These are phyloP conservation scores for Mythimna vitellina DNA, from an alignment of 2,888 invertebrate species.

Conservation along the genomic window DNA sequence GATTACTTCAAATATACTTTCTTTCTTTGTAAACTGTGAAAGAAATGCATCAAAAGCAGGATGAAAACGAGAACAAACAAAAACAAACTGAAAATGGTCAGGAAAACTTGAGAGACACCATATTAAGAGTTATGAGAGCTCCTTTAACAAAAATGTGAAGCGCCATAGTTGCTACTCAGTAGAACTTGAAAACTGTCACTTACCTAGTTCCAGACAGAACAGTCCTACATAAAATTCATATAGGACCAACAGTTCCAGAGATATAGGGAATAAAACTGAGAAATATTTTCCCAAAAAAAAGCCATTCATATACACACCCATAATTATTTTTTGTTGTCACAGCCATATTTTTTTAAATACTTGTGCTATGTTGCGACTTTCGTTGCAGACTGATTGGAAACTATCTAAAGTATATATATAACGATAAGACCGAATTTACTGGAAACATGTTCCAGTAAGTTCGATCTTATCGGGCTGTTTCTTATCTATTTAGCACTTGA, in stretches of 20 bases:
- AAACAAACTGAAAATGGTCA: no score
- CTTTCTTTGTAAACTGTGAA: no score
- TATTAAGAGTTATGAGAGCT: no score
- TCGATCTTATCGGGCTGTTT: background rate
- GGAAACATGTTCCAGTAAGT: background rate
- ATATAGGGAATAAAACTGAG: background rate
- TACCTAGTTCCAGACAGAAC: background rate
- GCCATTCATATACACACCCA: conserved; percentile 7
- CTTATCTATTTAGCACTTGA: conserved; percentile 14
- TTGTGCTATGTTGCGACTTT: background rate
- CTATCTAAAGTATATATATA: no score
- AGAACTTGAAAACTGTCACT: background rate
- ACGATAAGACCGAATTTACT: no score
- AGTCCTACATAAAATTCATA: conserved; percentile 4
- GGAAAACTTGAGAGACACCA: no score
- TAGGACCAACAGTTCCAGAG: background rate
- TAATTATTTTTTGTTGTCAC: background rate
- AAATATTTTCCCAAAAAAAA: background rate
- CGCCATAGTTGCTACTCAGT: background rate
- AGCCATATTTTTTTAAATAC: conserved; percentile 15
- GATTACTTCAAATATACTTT: no score
- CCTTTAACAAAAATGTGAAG: background rate
- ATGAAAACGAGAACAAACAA: no score
- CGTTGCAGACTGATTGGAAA: conserved; percentile 1
- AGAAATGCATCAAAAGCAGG: no score